Evolutionary conservation across 2,888 invertebrate genomes (phyloP), one percentile per base, ranked within the genome.

Genomic region (Scaptomyza flava): DNA sequence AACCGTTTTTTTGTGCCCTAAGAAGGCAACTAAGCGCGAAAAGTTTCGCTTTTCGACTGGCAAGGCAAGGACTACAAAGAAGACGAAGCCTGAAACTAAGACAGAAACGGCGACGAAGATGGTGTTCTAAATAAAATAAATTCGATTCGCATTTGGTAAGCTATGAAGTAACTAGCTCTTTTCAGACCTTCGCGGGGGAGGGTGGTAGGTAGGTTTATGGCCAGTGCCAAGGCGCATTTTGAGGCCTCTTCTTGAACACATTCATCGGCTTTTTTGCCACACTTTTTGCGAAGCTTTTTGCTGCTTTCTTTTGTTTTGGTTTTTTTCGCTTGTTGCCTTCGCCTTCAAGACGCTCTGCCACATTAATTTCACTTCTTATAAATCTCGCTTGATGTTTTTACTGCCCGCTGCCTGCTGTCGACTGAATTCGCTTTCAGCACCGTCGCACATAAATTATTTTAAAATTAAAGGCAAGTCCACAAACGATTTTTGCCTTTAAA

Each of bases 311-410:
- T 41, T 27, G 54, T 57, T 30, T 23, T 0, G 1, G 60, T 60
- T 71, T 62, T 60, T 71, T 71, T 53, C 11, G 38, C 27, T 54
- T 54, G 33, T 33, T 43, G 38, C 42, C 36, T 64, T 68, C 52
- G 53, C 68, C 64, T 64, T 57, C 47, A 58, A 72, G 72, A 63
- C 82, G 67, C 67, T 68, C 74, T 82, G 87, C 87, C 86, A 89
- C 84, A 89, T 84, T 84, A 89, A 87, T 84, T 88, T 89, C 72
- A 88, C 89, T 89, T 86, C 85, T 86, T 89, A 85, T 88, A 85
- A 89, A 89, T 85, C 89, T 88, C 60, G 60, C 60, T 73, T 65
- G 72, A 73, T 76, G 72, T 60, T 77, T 68, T 70, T 68, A 64
- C 57, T 60, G 73, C 70, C 58, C 43, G 48, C 57, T 43, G 31